Evolutionary conservation across 2,113 vertebrate genomes (phyloP), one percentile per base, ranked within the genome.

Genomic region (Alosa alosa): DNA sequence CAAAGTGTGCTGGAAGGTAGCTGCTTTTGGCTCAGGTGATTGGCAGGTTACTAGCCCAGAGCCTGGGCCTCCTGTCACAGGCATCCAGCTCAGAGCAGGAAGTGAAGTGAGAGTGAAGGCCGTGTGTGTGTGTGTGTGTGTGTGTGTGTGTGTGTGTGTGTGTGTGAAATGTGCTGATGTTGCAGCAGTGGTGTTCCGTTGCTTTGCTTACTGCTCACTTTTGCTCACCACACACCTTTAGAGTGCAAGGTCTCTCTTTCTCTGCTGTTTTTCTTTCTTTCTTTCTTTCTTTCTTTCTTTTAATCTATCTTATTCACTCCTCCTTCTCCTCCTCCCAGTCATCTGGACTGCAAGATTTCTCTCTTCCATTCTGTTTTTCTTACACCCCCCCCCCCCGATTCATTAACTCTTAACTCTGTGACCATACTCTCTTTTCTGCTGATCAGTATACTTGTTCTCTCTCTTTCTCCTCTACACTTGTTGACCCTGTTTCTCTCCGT

Each of bases 91-190:
- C 64, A 36, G n/a, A 72, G 25, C 31, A 72, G 64, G 64, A 72
- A 36, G 25, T 72, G 64, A 25, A 25, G 25, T 72, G 64, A 25
- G 9, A 25, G n/a, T 72, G 64, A 72, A 72, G 10, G n/a, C n/a
- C n/a, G n/a, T 64, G 55, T 60, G 55, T 60, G 7, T 60, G 55
- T 17, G 55, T 60, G 55, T 13, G 55, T 13, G 20, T 60, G 15
- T 13, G 18, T 22, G 18, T 22, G 55, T 6, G 55, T 60, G 60
- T 8, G 60, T 64, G 60, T 1, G 60, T 64, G 60, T 8, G 22
- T 64, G 60, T 64, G 60, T n/a, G 22, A 72, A 72, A 72, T 72
- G 64, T 72, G 64, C 64, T 72, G 64, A 72, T 72, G 64, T 7
- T 10, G 64, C 64, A 72, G 10, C n/a, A 11, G 64, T 72, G 64